These are phyloP conservation scores for Hylia prasina DNA, from an alignment of 2,113 vertebrate genomes.

Conservation along the genomic window DNA sequence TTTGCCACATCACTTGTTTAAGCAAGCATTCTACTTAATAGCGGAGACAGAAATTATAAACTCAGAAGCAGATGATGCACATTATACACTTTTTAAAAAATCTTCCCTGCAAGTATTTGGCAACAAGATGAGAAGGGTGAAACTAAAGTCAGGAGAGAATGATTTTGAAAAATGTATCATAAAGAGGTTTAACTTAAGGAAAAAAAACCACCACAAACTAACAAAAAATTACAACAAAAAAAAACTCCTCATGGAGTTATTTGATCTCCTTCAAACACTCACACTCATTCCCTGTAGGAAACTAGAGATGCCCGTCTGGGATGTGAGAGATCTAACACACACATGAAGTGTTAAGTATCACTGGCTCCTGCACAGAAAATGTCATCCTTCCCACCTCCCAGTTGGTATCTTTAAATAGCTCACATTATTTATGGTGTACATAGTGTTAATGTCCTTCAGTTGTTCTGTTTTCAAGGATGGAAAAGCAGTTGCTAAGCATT, in stretches of 20 bases:
- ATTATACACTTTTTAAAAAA: neutral
- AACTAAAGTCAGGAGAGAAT: neutral
- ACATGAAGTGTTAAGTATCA: constrained; percentile 70
- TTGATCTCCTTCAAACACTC: constrained; percentile 54
- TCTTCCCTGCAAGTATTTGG: neutral
- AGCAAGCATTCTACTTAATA: neutral
- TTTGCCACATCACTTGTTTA: constrained; percentile 23
- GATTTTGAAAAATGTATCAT: neutral
- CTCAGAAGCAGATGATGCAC: neutral
- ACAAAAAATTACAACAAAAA: neutral
- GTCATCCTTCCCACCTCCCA: constrained; percentile 67
- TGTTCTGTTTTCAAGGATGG: constrained; percentile 83
- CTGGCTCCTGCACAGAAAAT: constrained; percentile 66
- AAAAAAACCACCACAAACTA: neutral
- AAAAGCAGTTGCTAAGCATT: constrained; percentile 88
- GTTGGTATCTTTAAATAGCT: constrained; percentile 76
- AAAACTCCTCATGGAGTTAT: neutral
- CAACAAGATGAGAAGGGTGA: neutral
- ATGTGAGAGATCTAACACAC: constrained; percentile 64
- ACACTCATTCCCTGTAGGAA: constrained; percentile 50
- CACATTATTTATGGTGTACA: constrained; percentile 77
- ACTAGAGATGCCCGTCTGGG: constrained; percentile 38
- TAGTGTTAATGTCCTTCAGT: constrained; percentile 82
- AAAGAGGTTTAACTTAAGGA: constrained; percentile 9
- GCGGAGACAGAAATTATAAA: neutral